phyloP scores from a whole-genome alignment of 2,888 invertebrate species.

The Anarsia innoxiella region DNA sequence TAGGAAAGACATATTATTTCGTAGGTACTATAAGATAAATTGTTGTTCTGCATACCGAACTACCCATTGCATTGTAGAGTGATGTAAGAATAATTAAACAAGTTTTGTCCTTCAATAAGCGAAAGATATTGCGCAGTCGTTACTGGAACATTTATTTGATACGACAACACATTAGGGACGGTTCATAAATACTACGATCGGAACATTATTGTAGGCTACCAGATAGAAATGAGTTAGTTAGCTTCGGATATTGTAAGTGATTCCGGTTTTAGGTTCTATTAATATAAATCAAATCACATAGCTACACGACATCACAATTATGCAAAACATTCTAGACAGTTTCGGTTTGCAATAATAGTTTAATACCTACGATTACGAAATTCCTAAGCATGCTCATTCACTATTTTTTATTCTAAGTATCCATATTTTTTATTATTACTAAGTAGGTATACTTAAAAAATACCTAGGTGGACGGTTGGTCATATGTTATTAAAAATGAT shows the following conservation, averaged over 20 bases:
- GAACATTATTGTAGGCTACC: slow-evolving; percentile 15
- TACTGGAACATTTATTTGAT: slow-evolving; percentile 24
- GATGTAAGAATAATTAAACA: slow-evolving; percentile 8
- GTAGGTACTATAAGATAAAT: too few species aligned
- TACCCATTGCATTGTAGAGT: too few species aligned
- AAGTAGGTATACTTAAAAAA: too few species aligned
- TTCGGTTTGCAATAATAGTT: too few species aligned
- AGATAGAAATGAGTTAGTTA: slow-evolving; percentile 8
- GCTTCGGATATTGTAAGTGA: slow-evolving; percentile 1
- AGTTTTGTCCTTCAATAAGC: slow-evolving; percentile 12
- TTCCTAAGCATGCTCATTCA: too few species aligned
- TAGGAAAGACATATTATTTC: too few species aligned
- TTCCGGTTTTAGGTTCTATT: slow-evolving; percentile 9
- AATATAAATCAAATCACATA: slow-evolving; percentile 7
- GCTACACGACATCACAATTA: slow-evolving; percentile 7
- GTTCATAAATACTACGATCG: slow-evolving; percentile 27
- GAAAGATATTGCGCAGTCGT: slow-evolving; percentile 27
- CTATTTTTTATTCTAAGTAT: too few species aligned
- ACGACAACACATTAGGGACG: slow-evolving; percentile 31
- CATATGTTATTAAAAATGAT: too few species aligned
- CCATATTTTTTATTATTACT: too few species aligned
- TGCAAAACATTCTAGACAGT: slow-evolving; percentile 3
- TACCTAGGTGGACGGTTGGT: too few species aligned
- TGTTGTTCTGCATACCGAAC: too few species aligned
- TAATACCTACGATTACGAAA: too few species aligned